Base-by-base conservation (phyloP, 2,113 vertebrate species). In the Calyptommatus sinebrachiatus region DNA sequence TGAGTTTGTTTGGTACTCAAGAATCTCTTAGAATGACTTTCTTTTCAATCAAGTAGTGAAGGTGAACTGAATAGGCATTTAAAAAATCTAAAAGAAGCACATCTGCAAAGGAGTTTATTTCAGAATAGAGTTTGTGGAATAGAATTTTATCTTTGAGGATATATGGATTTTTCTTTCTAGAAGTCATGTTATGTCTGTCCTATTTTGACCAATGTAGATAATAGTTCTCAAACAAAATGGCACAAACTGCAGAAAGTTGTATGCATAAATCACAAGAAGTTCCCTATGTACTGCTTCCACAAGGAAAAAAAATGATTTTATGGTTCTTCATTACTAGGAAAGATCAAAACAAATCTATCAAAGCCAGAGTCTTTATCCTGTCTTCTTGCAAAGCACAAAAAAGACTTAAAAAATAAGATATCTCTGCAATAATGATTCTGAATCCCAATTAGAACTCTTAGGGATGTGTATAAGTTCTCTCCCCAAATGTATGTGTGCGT, bases 281-380 rank as follows among this genome's bases (percentile, higher is more conserved):
- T 61, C 53, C 35, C 31, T 26, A n/a, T 11, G 62, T 28, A 14
- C 2, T 46, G 31, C 71, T 50, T 60, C 35, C 71, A n/a, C 26
- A 12, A 62, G 50, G 12, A 78, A 69, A 61, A 24, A 1, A 48
- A 12, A 7, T 26, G 26, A 1, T 9, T 26, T 41, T 61, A 61
- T 61, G 22, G 41, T 29, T 46, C 6, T 57, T 78, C 22, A 78
- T 71, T 78, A 70, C 8, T 14, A n/a, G 26, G 11, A 11, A 24
- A 61, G 57, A 46, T 78, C 67, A 78, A 74, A 74, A 45, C 31
- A 62, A 71, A 61, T 48, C 53, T 20, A 78, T 71, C 35, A 71
- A 78, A 78, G 3, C 16, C 53, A 14, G 20, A n/a, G 53, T 68
- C 28, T 78, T 78, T 77, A 8, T 22, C 48, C 50, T 78, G 76